Percentiles rank a stretch among this genome's conserved stretches.
Evolutionary conservation across 2,888 invertebrate genomes (phyloP).

Genomic region (Xylota segnis): DNA sequence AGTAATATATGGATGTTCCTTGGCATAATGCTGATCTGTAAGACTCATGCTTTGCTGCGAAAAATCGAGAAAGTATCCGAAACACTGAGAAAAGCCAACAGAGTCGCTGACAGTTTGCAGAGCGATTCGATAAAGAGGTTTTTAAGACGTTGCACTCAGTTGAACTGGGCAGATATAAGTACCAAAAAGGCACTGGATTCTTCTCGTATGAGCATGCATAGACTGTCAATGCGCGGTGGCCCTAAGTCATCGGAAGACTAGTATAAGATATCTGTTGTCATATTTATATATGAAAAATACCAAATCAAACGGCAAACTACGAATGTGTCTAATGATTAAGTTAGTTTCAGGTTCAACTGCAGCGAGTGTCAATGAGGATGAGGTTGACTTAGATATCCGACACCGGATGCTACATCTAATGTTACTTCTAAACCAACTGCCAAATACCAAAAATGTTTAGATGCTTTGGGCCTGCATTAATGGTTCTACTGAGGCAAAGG

Average conservation of each 20-base stretch:
- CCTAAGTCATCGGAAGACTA: constrained; percentile 70
- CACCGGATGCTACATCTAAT: no score
- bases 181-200: not conserved
- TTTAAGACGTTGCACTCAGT: not conserved
- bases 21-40: constrained; percentile 79
- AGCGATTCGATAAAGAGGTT: not conserved
- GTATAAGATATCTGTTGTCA: no score
- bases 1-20: constrained; percentile 81
- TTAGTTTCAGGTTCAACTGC: no score
- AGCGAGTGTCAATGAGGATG: no score
- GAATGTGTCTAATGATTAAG: no score
- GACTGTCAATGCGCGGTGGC: not conserved
- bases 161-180: not conserved
- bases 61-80: constrained; percentile 81
- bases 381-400: no score
- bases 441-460: no score
- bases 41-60: constrained; percentile 80
- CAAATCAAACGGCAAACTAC: no score
- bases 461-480: no score
- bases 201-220: not conserved
- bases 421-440: no score
- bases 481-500: no score
- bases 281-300: no score
- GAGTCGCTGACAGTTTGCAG: constrained; percentile 32
- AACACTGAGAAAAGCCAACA: constrained; percentile 78